These are phyloP conservation scores for Vultur gryphus DNA, from an alignment of 2,797 vertebrate species.

Conservation along the genomic window DNA sequence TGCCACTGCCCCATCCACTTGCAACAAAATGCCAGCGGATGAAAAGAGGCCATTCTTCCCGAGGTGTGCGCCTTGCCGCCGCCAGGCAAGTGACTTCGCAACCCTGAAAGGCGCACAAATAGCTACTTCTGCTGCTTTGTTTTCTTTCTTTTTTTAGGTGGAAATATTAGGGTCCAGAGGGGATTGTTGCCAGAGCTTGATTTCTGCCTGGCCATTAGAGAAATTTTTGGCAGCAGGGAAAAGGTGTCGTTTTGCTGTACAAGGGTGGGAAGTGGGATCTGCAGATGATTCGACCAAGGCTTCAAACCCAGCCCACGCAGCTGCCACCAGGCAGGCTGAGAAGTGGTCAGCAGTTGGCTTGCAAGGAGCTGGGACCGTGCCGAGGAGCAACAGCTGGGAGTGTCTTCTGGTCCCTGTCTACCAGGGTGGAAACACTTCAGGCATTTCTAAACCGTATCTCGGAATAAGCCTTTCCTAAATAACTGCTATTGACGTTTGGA, in stretches of 20 bases:
- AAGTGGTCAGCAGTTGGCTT: neutral
- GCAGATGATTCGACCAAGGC: neutral
- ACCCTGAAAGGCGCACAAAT: neutral
- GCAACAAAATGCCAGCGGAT: neutral
- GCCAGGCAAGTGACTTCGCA: neutral
- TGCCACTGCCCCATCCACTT: neutral
- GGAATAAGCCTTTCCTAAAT: neutral
- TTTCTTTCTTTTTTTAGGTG: neutral
- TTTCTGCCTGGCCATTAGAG: rapidly evolving
- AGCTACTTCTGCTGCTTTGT: neutral
- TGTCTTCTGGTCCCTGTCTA: neutral
- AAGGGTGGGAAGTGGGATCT: neutral
- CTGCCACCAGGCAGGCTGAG: neutral
- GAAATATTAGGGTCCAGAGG: neutral
- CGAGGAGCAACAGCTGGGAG: neutral
- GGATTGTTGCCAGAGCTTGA: neutral
- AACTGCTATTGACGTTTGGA: neutral
- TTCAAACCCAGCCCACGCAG: neutral
- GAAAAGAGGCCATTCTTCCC: neutral
- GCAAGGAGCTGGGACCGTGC: neutral
- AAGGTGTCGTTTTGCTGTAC: rapidly evolving
- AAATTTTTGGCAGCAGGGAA: neutral
- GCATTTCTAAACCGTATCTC: neutral
- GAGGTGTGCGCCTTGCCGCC: rapidly evolving
- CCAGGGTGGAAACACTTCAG: neutral